Evolutionary conservation across 2,888 invertebrate species (phyloP).

Genomic region (Limnephilus marmoratus): DNA sequence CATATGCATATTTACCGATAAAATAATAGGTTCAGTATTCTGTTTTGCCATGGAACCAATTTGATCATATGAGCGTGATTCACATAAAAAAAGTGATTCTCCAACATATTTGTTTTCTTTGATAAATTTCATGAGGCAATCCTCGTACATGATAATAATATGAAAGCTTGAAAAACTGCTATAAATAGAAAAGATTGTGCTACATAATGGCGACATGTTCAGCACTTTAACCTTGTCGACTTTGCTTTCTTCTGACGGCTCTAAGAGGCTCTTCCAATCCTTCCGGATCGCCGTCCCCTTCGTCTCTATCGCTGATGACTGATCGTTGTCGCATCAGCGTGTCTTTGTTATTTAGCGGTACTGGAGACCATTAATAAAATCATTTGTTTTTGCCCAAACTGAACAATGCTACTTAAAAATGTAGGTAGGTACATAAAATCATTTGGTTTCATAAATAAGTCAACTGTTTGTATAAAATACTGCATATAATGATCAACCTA

Average conservation of each 20-base stretch:
- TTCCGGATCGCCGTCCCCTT: constrained; percentile 77
- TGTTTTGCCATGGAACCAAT: too few relatives aligned
- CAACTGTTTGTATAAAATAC: background rate
- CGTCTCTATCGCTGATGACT: constrained; percentile 79
- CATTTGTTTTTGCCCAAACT: constrained; percentile 38
- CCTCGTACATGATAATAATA: constrained; percentile 14
- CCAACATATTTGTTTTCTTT: background rate
- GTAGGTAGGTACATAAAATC: background rate
- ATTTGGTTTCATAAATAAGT: background rate
- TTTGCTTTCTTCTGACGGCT: constrained; percentile 78
- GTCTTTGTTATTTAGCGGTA: constrained; percentile 82
- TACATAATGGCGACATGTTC: constrained; percentile 54
- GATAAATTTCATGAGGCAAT: constrained; percentile 23
- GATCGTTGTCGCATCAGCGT: constrained; percentile 81
- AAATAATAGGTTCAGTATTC: too few relatives aligned
- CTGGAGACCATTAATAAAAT: constrained; percentile 68
- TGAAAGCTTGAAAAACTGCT: constrained; percentile 45
- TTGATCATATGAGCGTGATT: background rate
- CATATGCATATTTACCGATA: too few relatives aligned
- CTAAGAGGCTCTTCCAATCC: constrained; percentile 83
- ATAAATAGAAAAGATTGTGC: constrained; percentile 63
- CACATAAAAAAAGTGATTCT: background rate
- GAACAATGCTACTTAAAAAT: background rate
- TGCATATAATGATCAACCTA: too few relatives aligned
- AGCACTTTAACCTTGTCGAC: constrained; percentile 78